Evolutionary conservation across 37 sponge, comb jelly and placozoan genomes (phyloP).

Genomic region (Geodia barretti): DNA sequence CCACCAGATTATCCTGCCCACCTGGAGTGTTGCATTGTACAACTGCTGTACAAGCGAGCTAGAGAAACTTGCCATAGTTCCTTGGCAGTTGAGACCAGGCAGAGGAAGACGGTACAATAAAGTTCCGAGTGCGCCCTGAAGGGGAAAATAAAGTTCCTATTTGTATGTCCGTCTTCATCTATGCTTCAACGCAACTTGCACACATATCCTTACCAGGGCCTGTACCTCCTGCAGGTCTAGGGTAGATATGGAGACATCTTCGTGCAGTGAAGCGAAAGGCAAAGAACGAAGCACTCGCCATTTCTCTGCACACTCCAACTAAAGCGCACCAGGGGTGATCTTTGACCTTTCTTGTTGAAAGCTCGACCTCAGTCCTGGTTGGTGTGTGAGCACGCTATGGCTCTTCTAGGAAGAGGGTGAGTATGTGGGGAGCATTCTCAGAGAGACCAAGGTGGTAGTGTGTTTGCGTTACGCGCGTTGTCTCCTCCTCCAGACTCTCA

Average conservation of each 20-base stretch:
- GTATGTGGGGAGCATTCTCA: neutral
- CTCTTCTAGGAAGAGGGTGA: neutral
- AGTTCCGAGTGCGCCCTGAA: too few relatives aligned
- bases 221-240: neutral
- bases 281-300: neutral
- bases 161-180: too few relatives aligned
- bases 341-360: neutral
- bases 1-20: too few relatives aligned
- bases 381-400: neutral
- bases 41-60: too few relatives aligned
- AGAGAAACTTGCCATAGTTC: too few relatives aligned
- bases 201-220: too few relatives aligned
- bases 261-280: neutral
- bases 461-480: too few relatives aligned
- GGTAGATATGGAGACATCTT: neutral
- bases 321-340: neutral
- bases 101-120: too few relatives aligned
- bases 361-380: neutral
- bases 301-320: neutral
- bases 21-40: neutral
- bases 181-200: too few relatives aligned
- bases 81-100: too few relatives aligned
- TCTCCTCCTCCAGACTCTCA: neutral
- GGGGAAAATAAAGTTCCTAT: too few relatives aligned
- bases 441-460: too few relatives aligned